Conservation (phyloP, 1,140 invertebrate genomes). For the Bombus affinis region DNA sequence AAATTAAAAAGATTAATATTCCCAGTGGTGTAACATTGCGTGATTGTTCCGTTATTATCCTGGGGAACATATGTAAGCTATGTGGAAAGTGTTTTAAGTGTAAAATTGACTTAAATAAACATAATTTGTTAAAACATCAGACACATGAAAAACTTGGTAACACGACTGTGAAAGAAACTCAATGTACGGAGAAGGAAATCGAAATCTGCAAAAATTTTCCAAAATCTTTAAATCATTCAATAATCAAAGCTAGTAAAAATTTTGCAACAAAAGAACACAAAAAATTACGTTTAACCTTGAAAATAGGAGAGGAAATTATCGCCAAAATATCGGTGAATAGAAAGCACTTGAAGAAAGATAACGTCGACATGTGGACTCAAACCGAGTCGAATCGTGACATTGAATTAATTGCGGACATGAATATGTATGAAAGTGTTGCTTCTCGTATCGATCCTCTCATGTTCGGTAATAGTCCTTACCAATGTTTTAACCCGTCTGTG, state of each 20-base stretch:
- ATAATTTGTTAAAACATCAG: conserved; percentile 34
- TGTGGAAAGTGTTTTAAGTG: conserved; percentile 70
- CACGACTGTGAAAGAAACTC: fast-evolving
- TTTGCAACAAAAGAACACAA: not conserved
- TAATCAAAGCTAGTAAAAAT: not conserved
- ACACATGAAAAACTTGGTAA: not conserved
- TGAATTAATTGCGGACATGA: not conserved
- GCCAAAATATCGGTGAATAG: conserved; percentile 48
- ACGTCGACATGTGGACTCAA: not conserved
- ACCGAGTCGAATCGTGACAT: not conserved
- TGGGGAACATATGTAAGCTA: conserved; percentile 58
- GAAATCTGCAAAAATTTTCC: not conserved
- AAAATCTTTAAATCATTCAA: not conserved
- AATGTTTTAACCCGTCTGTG: not conserved
- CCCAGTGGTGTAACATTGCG: conserved; percentile 37
- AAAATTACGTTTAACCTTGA: conserved; percentile 52
- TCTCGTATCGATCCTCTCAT: conserved; percentile 52
- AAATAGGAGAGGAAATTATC: conserved; percentile 60
- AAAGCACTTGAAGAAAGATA: conserved; percentile 58
- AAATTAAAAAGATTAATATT: not conserved
- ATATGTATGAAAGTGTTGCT: not conserved
- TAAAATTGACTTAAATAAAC: conserved; percentile 55
- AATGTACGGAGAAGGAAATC: not conserved
- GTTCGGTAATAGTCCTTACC: conserved; percentile 33
- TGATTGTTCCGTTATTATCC: conserved; percentile 66